Evolutionary conservation across 2,888 invertebrate genomes (phyloP), one percentile per base, ranked within the genome.

Genomic region (Diarsia brunnea): DNA sequence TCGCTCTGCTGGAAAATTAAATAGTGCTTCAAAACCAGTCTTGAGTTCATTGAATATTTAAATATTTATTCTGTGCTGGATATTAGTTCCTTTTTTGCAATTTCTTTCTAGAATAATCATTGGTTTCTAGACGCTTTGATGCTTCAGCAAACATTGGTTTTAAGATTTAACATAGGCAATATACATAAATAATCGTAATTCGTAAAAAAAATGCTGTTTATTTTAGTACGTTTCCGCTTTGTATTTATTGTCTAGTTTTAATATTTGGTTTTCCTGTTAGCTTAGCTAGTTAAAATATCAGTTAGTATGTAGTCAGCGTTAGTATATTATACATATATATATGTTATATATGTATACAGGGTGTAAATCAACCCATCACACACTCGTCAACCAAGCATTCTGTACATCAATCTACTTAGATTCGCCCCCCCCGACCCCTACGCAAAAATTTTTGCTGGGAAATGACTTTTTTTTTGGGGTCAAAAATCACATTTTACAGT

Each of bases 1-100:
- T 68, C 53, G 74, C 70, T 82, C 78, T 51, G 27, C 53, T 78
- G 5, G 66, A 78, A 78, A 55, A 82, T 78, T 78, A 70, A 82
- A 82, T 70, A 65, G 70, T 68, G 70, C 74, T 82, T 69, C 53
- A 82, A 82, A 60, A 27, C 14, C 43, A 68, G 38, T 53, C 58
- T 61, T 3, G 16, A 55, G 53, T 77, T 73, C 11, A 78, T 78
- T 70, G 47, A 78, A 78, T 73, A 63, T 78, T 73, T 67, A 73
- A 78, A 72, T 81, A 63, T 76, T 68, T 38, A 45, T 71, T 68
- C n/a, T 51, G 66, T 16, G 55, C 27, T 66, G 24, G n/a, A 45
- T 51, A 61, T 24, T 27, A 38, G 7, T 12, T 4, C 27, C 16
- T 24, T 45, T 19, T 27, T 69, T 64, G 27, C n/a, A 21, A 45